A percentile compares a stretch with the other conserved stretches of the same genome.
phyloP scores from a whole-genome alignment of 2,888 invertebrate species.

The Zonitis immaculata region DNA sequence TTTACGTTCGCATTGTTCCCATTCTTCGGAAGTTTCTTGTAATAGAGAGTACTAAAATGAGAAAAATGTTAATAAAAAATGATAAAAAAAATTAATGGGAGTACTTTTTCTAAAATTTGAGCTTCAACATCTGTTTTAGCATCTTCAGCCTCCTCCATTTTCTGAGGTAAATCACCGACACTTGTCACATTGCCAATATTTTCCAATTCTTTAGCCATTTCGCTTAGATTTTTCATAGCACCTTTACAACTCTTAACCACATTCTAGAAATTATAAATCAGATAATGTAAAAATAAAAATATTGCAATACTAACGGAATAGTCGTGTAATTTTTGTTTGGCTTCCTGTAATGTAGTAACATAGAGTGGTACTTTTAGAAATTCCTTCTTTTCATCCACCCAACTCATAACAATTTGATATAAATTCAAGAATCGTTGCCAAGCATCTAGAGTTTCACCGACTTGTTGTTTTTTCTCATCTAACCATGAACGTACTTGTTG shows the following conservation, averaged over 20 bases:
- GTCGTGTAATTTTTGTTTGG: conserved; percentile 79
- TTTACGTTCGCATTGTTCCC: conserved; percentile 94
- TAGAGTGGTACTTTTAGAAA: conserved; percentile 76
- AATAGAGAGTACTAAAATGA: conserved; percentile 69
- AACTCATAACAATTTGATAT: conserved; percentile 74
- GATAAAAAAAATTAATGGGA: no score
- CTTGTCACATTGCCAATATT: conserved; percentile 77
- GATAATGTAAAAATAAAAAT: background rate
- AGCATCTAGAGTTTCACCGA: conserved; percentile 82
- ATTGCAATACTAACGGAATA: conserved; percentile 62
- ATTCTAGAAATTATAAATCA: conserved; percentile 53
- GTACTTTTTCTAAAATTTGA: conserved; percentile 78
- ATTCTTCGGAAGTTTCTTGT: conserved; percentile 90
- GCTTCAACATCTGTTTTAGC: conserved; percentile 81
- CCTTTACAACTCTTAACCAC: conserved; percentile 86
- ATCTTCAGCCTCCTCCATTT: conserved; percentile 81
- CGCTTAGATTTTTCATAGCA: conserved; percentile 80
- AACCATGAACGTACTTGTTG: conserved; percentile 72
- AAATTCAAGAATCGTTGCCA: conserved; percentile 82
- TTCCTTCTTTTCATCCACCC: conserved; percentile 76
- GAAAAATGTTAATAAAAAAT: conserved; percentile 4
- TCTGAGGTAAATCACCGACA: conserved; percentile 78
- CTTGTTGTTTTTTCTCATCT: conserved; percentile 77
- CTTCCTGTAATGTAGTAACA: conserved; percentile 73
- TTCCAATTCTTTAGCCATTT: conserved; percentile 88